phyloP scores from a whole-genome alignment of 2,797 vertebrate genomes.

The Pampus argenteus region DNA sequence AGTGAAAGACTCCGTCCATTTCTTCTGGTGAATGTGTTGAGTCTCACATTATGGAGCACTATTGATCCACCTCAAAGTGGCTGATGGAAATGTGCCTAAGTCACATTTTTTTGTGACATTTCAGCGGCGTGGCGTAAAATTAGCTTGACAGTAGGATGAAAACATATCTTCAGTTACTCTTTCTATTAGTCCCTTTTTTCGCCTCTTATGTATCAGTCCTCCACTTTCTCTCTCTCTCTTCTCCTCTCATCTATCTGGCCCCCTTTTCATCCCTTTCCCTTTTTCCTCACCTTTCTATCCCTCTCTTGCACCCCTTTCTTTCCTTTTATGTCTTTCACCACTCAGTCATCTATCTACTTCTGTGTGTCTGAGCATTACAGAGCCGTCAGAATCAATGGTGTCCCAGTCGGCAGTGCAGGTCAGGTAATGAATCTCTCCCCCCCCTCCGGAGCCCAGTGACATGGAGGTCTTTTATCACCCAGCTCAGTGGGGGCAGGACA shows the following conservation, averaged over 20 bases:
- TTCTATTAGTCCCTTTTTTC: constrained; percentile 31
- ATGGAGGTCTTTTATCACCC: constrained; percentile 58
- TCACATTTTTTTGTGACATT: constrained; percentile 44
- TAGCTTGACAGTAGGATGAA: constrained; percentile 55
- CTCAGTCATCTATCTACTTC: constrained; percentile 63
- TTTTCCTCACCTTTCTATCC: constrained; percentile 28
- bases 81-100: constrained; percentile 34
- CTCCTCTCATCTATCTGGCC: constrained; percentile 26
- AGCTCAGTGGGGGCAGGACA: constrained; percentile 53
- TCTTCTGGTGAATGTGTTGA: constrained; percentile 25
- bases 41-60: constrained; percentile 29
- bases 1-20: constrained; percentile 30
- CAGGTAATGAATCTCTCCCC: constrained; percentile 69
- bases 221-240: constrained; percentile 10
- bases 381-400: constrained; percentile 59
- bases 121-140: constrained; percentile 55
- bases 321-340: constrained; percentile 49
- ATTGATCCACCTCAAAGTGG: constrained; percentile 46
- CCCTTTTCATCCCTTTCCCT: constrained; percentile 22
- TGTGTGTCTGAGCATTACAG: constrained; percentile 58
- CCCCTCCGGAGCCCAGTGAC: constrained; percentile 52
- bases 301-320: constrained; percentile 30
- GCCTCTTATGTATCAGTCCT: constrained; percentile 25
- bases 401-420: constrained; percentile 61
- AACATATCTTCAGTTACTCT: constrained; percentile 36